Conservation (phyloP, 2,797 vertebrate genomes). For the Channa striata region DNA sequence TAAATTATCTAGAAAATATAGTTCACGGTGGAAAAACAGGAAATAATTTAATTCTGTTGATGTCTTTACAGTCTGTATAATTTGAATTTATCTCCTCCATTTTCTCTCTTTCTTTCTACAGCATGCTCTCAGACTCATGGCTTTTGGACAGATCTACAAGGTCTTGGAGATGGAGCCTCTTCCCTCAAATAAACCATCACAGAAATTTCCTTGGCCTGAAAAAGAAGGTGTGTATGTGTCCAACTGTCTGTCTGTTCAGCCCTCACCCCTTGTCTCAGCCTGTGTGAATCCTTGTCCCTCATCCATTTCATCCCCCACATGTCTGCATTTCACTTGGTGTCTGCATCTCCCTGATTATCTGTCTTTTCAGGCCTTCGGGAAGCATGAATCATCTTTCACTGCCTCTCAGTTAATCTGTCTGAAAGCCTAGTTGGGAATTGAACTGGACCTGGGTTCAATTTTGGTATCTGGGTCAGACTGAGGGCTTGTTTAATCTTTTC, state of each 20-base stretch:
- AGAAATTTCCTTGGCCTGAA: slow-evolving; percentile 97
- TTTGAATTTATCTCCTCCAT: slow-evolving; percentile 6
- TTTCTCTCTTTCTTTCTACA: slow-evolving; percentile 69
- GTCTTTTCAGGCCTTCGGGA: slow-evolving; percentile 4
- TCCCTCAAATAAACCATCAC: slow-evolving; percentile 96
- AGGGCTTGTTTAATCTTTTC: slow-evolving; percentile 11
- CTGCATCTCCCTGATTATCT: slow-evolving; percentile 16
- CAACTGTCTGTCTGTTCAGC: slow-evolving; percentile 7
- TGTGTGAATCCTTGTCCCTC: slow-evolving; percentile 7
- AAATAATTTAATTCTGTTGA: no score
- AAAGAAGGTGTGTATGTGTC: slow-evolving; percentile 89
- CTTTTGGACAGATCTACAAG: slow-evolving; percentile 98
- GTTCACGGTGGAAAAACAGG: no score
- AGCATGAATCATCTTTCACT: slow-evolving; percentile 3
- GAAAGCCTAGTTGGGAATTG: not conserved
- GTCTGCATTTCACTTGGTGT: slow-evolving; percentile 7
- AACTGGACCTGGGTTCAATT: slow-evolving; percentile 12
- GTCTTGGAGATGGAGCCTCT: slow-evolving; percentile 98
- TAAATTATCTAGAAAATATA: no score
- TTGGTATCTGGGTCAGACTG: not conserved
- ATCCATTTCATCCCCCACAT: not conserved
- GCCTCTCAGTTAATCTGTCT: slow-evolving; percentile 7
- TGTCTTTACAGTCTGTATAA: not conserved
- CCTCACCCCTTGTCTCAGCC: not conserved
- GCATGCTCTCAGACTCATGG: slow-evolving; percentile 95